phyloP scores from a whole-genome alignment of 2,888 invertebrate species.

The Bombylius major region DNA sequence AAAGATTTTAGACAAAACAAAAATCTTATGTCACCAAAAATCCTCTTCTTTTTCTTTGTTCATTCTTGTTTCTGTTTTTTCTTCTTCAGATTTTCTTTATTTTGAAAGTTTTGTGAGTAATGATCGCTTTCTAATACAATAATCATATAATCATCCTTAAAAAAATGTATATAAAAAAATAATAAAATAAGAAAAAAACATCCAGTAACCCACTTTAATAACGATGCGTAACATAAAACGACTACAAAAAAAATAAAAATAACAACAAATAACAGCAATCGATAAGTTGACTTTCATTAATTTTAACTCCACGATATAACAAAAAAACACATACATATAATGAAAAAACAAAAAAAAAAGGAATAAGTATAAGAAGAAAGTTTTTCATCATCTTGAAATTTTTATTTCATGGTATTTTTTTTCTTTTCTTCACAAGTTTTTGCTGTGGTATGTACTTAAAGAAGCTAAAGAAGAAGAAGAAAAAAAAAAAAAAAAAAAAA shows the following conservation, averaged over 20 bases:
- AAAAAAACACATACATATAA: too few species aligned
- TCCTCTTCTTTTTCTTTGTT: too few species aligned
- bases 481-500: background rate
- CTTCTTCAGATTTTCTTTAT: background rate
- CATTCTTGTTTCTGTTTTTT: background rate
- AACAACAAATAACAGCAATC: background rate
- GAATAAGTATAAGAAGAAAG: too few species aligned
- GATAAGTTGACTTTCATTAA: background rate
- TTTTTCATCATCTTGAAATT: background rate
- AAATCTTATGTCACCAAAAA: too few species aligned
- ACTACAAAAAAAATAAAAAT: background rate
- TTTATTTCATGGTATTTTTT: background rate
- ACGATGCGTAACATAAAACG: background rate
- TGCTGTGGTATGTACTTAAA: background rate
- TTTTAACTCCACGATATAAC: background rate
- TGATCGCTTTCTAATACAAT: background rate
- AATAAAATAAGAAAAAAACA: background rate
- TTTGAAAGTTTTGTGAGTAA: too few species aligned
- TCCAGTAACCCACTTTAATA: background rate
- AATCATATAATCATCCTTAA: background rate
- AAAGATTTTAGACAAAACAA: too few species aligned
- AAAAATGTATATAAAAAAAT: background rate
- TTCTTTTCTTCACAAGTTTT: background rate
- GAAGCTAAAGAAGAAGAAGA: background rate
- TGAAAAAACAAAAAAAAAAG: too few species aligned